Base-by-base conservation (phyloP, 2,797 vertebrate species). In the Onychomys leucogaster region DNA sequence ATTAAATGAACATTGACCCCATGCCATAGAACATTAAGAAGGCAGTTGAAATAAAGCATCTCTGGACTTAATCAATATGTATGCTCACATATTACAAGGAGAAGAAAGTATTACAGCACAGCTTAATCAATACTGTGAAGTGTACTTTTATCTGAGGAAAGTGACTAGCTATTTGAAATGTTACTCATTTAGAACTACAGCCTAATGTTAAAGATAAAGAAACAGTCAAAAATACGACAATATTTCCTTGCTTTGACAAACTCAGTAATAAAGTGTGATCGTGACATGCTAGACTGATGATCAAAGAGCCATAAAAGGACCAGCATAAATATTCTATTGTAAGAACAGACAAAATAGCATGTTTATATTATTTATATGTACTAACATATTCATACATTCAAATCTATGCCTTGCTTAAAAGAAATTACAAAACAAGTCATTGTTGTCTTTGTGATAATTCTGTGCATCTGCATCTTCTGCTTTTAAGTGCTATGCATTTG, bases 21-120 rank as follows among this genome's bases (percentile, higher is more conserved):
- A 0, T 89, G 83, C 61, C 76, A 88, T 34, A 71, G 52, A 90
- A 32, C 76, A 82, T 92, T 92, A 95, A 95, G 49, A 88, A 93
- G 4, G 37, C 89, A 17, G 3, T 5, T 65, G n/a, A 19, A 55
- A 89, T 95, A 96, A 96, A 93, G 37, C 17, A 93, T 82, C 90
- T 89, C 61, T 91, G 83, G 65, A 27, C 59, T 77, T 94, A 95
- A 95, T 97, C 86, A 94, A 93, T 97, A 96, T 29, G 89, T 94
- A 81, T 83, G 89, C 95, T 90, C 80, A 85, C 23, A 25, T 83
- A 37, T 84, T 81, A 91, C 94, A 96, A 94, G 81, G 49, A 73
- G 78, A 92, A 93, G 55, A 90, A 90, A 93, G 37, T 25, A 89
- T 69, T 43, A 75, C 57, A 9, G 12, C 57, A 95, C 9, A 46